Percentiles rank a stretch among this genome's conserved stretches.
Evolutionary conservation across 2,888 invertebrate genomes (phyloP).

Genomic region (Griposia aprilina): DNA sequence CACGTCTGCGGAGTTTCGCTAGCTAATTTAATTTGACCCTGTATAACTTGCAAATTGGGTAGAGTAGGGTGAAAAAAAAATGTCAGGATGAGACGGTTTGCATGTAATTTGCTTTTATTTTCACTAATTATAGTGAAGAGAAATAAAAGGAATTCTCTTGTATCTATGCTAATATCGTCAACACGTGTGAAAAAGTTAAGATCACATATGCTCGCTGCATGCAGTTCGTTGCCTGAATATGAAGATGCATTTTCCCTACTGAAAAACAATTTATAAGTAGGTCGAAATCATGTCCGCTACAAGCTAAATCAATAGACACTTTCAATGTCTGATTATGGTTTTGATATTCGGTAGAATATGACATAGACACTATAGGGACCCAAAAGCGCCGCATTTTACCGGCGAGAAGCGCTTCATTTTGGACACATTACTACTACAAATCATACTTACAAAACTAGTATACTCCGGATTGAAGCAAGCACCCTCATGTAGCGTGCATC

Average conservation of each 20-base stretch:
- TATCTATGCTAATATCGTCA: neutral
- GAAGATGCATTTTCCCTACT: neutral
- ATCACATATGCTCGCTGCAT: neutral
- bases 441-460: conserved; percentile 93
- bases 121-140: no score
- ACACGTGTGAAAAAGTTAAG: neutral
- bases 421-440: neutral
- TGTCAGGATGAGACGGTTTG: neutral
- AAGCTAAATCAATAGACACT: neutral
- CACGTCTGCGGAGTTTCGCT: no score
- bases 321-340: neutral
- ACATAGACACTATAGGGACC: neutral
- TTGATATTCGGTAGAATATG: neutral
- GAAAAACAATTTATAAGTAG: neutral
- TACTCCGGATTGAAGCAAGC: conserved; percentile 97
- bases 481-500: conserved; percentile 95
- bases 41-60: no score
- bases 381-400: neutral
- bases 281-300: neutral
- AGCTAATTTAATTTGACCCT: no score
- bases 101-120: neutral
- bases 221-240: neutral
- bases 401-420: neutral
- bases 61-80: no score
- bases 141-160: no score